phyloP scores from a whole-genome alignment of 1,140 invertebrate species.

The Neotoxoptera formosana region DNA sequence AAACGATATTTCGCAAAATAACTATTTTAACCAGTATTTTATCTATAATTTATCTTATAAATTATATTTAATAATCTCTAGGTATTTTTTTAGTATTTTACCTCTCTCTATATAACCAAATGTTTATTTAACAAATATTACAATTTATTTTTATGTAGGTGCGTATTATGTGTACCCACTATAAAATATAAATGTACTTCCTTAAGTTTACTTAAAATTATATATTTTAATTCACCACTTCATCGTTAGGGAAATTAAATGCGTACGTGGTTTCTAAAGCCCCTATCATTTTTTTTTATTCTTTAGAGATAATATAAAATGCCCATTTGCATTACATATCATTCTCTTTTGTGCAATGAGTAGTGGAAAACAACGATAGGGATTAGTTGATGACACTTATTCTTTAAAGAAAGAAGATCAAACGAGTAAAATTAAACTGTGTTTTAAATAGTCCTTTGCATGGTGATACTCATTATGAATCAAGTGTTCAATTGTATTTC shows the following conservation, averaged over 20 bases:
- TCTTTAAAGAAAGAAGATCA: not conserved
- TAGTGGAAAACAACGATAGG: not conserved
- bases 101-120: not conserved
- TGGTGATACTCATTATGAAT: not conserved
- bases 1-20: no score
- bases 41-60: no score
- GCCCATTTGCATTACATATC: not conserved
- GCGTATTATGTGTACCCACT: not conserved
- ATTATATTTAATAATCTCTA: no score
- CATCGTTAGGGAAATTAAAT: not conserved
- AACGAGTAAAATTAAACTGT: slow-evolving; percentile 1
- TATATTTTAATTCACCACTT: not conserved
- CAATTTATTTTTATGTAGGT: not conserved
- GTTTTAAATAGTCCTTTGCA: not conserved
- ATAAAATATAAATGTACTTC: not conserved
- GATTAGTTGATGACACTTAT: slow-evolving; percentile 18
- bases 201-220: slow-evolving; percentile 3
- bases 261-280: not conserved
- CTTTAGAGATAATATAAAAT: slow-evolving; percentile 3
- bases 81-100: not conserved
- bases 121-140: slow-evolving; percentile 12
- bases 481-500: slow-evolving; percentile 28
- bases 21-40: no score
- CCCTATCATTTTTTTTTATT: not conserved
- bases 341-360: not conserved